A percentile compares a stretch with the other conserved stretches of the same genome.
phyloP scores from a whole-genome alignment of 2,113 vertebrate species.

The Malurus alboscapulatus region DNA sequence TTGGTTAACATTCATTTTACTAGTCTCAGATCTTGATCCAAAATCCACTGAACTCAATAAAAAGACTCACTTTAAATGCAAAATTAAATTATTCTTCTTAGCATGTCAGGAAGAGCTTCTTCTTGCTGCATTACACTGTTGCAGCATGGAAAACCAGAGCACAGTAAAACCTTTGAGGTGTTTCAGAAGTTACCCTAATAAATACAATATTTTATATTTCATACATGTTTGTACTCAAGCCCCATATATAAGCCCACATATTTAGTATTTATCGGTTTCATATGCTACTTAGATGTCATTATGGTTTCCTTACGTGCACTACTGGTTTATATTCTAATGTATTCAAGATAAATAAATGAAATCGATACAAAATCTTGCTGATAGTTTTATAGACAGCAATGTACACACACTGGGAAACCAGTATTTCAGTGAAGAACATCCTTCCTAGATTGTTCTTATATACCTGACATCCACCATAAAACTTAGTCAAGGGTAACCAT shows the following conservation, averaged over 20 bases:
- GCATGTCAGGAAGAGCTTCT: neutral
- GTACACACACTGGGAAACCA: neutral
- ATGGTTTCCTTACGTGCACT: neutral
- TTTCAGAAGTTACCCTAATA: neutral
- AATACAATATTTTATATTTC: neutral
- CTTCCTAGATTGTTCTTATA: neutral
- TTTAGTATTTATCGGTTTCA: neutral
- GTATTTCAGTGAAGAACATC: neutral
- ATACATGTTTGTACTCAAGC: neutral
- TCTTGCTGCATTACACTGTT: neutral
- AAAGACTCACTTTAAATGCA: neutral
- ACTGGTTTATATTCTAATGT: neutral
- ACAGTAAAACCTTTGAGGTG: neutral
- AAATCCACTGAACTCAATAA: constrained; percentile 21
- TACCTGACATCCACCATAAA: neutral
- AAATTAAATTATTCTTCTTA: constrained; percentile 19
- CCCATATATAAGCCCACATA: neutral
- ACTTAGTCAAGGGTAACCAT: neutral
- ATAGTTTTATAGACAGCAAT: neutral
- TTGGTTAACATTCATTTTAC: constrained; percentile 42
- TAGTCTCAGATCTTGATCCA: constrained; percentile 23
- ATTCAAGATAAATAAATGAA: neutral
- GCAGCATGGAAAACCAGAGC: neutral
- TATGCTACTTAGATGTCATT: neutral
- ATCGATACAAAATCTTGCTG: neutral